Conservation (phyloP, 1,140 invertebrate genomes). For the Triops longicaudatus region DNA sequence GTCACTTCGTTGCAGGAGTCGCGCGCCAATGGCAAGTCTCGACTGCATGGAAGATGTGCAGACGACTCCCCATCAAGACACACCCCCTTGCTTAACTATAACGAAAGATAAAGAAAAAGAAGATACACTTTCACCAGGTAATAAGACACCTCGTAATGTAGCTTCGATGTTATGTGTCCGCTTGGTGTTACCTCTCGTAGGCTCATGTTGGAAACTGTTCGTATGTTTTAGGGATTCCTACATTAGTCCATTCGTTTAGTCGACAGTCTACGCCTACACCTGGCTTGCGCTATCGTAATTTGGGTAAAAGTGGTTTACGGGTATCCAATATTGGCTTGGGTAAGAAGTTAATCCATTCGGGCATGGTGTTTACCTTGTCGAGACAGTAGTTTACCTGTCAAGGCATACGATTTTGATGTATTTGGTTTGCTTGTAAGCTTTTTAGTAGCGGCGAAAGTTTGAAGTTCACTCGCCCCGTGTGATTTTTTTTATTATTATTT, state of each 20-base stretch:
- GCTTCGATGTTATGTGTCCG: conserved; percentile 39
- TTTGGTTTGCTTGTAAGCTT: neutral
- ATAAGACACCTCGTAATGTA: conserved; percentile 33
- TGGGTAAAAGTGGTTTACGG: conserved; percentile 83
- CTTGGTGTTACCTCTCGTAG: conserved; percentile 37
- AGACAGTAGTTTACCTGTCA: neutral
- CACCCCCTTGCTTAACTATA: conserved; percentile 16
- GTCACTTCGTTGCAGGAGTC: conserved; percentile 54
- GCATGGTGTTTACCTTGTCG: neutral
- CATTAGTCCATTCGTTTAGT: conserved; percentile 36
- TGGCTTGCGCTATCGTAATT: conserved; percentile 76
- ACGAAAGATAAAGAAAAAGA: neutral
- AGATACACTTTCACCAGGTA: neutral
- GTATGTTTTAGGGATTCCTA: conserved; percentile 33
- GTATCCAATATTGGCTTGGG: conserved; percentile 84
- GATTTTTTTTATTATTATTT: neutral
- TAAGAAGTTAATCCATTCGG: conserved; percentile 39
- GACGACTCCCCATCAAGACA: conserved; percentile 43
- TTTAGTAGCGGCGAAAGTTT: neutral
- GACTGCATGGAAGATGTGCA: conserved; percentile 88
- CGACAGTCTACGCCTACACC: conserved; percentile 53
- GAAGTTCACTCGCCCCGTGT: neutral
- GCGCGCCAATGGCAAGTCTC: conserved; percentile 78
- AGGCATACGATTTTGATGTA: neutral
- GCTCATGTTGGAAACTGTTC: conserved; percentile 26